Base-by-base conservation (phyloP, 2,113 vertebrate species). In the Sardina pilchardus region DNA sequence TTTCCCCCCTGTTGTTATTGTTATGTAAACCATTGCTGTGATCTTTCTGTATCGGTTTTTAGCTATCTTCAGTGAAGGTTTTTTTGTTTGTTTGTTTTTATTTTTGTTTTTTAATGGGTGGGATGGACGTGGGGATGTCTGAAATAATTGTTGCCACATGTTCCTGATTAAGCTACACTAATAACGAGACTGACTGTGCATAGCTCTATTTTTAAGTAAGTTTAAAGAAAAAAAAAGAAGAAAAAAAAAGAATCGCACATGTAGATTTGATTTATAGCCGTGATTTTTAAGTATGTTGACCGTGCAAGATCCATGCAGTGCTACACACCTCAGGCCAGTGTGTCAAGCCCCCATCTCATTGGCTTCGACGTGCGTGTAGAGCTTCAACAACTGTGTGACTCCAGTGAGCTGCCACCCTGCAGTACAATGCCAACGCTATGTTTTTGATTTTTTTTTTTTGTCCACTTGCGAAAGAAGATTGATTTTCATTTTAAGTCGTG, bases 161-260 rank as follows among this genome's bases (percentile, higher is more conserved):
- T 94, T 93, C 92, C 91, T 89, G 89, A 91, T 90, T 95, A 95
- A 95, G 95, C 95, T 95, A 95, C 93, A 93, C 94, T 95, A 94
- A 94, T 94, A 90, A 89, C 67, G 50, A 93, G 91, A 95, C 93
- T 93, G 93, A 95, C 91, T 92, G 92, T 93, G 92, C 92, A 94
- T 94, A 94, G 92, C 87, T 94, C 83, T 94, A 91, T 94, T 93
- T 94, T 93, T 93, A 91, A 90, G 89, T 91, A 89, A 90, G 89
- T 78, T 78, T 78, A 17, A 34, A 67, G 26, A 90, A 17, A 90
- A 90, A 85, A 91, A 67, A 30, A 30, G 30, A 90, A 89, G 90
- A 86, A 53, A 92, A 92, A 86, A 91, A 78, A 90, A 90, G 88
- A 84, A 89, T 87, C 78, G 82, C 84, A 93, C 90, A 93, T 89